Evolutionary conservation across 2,797 vertebrate species (phyloP), one percentile per base, ranked within the genome.

Genomic region (Scarus forsteni): DNA sequence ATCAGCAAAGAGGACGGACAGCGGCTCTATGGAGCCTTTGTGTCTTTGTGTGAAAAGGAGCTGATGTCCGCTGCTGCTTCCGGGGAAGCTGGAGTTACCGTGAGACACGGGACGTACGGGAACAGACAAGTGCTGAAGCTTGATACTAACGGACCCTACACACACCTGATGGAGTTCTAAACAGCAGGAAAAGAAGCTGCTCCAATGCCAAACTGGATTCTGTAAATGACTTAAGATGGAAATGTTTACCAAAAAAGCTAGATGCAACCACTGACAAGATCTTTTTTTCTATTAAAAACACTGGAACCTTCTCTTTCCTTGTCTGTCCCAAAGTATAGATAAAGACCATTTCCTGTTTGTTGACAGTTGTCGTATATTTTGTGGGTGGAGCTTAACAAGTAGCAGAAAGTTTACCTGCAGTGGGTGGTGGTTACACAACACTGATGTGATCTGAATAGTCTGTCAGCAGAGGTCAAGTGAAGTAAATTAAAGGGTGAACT

Each of bases 81-180:
- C 12, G 91, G 78, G 0, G 94, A 93, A 61, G 88, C 90, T 0
- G 91, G 91, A 7, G 92, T 93, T 60, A 73, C 79, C 0, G 86
- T 98, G 44, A 90, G 92, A 77, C 94, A 96, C 0, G 98, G 97
- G 48, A 99, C 96, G 0, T 99, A 98, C 0, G 97, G 97, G n/a
- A 98, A 96, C 92, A 94, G 96, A 88, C 97, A 99, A 66, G 97
- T 98, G 39, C 93, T 99, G 75, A 94, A 94, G 57, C 91, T 98
- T 18, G 95, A 98, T 80, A 98, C 97, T 55, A 97, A 98, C 35
- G 97, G 97, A 74, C 97, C 97, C 1, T 97, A 96, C 83, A 98
- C 96, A 46, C 97, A 99, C 65, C 74, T 98, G 66, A 92, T 98
- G 80, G 97, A 99, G 67, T 98, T 98, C 73, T 93, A 80, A 89